phyloP scores from a whole-genome alignment of 2,888 invertebrate genomes.

The Nemoura dubitans region DNA sequence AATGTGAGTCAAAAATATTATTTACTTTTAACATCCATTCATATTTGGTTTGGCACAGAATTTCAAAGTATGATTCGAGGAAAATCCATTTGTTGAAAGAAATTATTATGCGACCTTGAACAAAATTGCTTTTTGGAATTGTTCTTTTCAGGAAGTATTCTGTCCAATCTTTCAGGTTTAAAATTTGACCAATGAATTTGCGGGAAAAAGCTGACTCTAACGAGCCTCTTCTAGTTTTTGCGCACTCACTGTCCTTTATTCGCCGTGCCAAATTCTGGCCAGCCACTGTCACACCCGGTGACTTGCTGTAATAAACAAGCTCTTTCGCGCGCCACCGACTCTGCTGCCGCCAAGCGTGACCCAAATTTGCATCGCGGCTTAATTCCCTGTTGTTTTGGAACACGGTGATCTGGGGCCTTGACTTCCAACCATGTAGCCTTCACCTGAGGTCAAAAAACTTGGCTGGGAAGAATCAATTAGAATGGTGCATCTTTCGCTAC shows the following conservation, averaged over 20 bases:
- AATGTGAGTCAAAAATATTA: slow-evolving; percentile 75
- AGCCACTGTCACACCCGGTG: background rate
- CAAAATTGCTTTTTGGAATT: no score
- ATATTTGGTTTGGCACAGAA: no score
- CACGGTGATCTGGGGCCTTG: background rate
- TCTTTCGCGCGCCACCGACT: background rate
- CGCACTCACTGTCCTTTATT: background rate
- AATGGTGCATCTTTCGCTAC: no score
- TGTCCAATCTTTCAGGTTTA: no score
- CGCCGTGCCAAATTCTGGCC: background rate
- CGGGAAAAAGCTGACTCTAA: background rate
- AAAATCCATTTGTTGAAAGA: no score
- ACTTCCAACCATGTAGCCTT: background rate
- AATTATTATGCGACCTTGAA: no score
- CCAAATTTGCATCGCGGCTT: background rate
- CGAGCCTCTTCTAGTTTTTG: background rate
- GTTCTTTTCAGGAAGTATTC: no score
- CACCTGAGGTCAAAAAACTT: background rate
- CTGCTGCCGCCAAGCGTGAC: background rate
- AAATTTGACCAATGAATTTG: no score
- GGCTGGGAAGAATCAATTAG: no score
- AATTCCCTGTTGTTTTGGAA: background rate
- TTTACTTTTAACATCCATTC: background rate
- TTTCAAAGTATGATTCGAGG: no score
- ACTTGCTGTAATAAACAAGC: background rate